These are phyloP conservation scores for Cydia splendana DNA, from an alignment of 1,140 invertebrate species.

Conservation along the genomic window DNA sequence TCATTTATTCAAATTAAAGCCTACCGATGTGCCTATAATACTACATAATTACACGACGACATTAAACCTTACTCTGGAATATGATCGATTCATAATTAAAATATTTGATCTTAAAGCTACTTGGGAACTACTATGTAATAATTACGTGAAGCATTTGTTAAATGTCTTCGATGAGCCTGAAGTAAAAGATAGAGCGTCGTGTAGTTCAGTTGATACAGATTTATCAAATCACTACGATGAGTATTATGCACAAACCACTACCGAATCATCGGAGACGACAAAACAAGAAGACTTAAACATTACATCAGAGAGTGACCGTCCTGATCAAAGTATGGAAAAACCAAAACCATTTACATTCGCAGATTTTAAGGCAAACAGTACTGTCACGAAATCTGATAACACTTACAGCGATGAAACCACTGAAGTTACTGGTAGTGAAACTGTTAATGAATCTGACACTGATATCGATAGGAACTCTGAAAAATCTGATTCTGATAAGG, in stretches of 20 bases:
- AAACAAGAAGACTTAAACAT: conserved; percentile 42
- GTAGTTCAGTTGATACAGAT: conserved; percentile 71
- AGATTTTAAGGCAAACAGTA: conserved; percentile 69
- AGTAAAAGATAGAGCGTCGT: conserved; percentile 68
- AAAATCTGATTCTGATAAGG: conserved; percentile 33
- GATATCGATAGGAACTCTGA: conserved; percentile 34
- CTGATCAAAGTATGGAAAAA: conserved; percentile 54
- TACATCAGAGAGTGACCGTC: conserved; percentile 47
- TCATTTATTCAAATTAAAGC: conserved; percentile 81
- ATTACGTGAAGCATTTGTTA: conserved; percentile 74
- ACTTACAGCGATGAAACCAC: conserved; percentile 30
- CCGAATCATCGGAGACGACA: conserved; percentile 33
- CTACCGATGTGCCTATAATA: conserved; percentile 84
- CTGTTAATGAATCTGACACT: conserved; percentile 35
- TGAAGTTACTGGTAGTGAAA: conserved; percentile 33
- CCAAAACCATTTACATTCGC: conserved; percentile 77
- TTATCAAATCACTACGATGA: conserved; percentile 76
- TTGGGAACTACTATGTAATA: conserved; percentile 81
- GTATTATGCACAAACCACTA: conserved; percentile 65
- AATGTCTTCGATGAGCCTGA: conserved; percentile 69
- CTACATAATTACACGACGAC: conserved; percentile 80
- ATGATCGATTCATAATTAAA: conserved; percentile 80
- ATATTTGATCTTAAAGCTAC: conserved; percentile 81
- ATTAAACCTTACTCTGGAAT: conserved; percentile 78
- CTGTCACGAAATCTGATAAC: conserved; percentile 37